Evolutionary conservation across 2,113 vertebrate genomes (phyloP).

Genomic region (Struthio camelus): DNA sequence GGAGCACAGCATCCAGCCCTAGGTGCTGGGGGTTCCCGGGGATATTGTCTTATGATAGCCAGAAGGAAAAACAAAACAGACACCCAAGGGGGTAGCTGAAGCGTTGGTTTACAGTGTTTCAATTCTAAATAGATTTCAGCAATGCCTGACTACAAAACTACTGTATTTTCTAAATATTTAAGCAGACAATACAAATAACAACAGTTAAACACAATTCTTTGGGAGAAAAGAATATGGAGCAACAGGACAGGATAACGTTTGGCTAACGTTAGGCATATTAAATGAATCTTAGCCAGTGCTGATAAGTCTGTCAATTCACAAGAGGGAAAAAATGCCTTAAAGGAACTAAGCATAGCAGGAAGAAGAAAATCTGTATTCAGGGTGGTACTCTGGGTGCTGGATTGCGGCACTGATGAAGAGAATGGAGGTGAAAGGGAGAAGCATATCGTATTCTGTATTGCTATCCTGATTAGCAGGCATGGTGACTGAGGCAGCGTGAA

Average conservation of each 20-base stretch:
- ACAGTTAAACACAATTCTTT: neutral
- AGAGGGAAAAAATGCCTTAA: neutral
- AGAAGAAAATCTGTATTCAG: constrained; percentile 59
- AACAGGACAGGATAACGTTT: neutral
- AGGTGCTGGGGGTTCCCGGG: neutral
- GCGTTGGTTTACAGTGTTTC: neutral
- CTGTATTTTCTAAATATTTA: constrained; percentile 40
- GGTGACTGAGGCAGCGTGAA: neutral
- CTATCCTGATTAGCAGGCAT: constrained; percentile 1
- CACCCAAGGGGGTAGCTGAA: neutral
- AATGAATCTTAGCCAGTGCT: constrained; percentile 11
- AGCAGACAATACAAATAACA: constrained; percentile 21
- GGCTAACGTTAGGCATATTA: constrained; percentile 23
- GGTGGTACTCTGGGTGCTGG: neutral
- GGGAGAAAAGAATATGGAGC: neutral
- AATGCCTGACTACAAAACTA: neutral
- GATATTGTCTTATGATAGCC: neutral
- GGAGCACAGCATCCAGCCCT: neutral
- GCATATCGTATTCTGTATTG: neutral
- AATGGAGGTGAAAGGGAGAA: constrained; percentile 24
- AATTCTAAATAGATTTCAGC: neutral
- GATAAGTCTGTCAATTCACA: constrained; percentile 28
- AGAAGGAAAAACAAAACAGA: constrained; percentile 20
- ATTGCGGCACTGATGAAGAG: constrained; percentile 22
- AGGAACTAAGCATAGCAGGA: constrained; percentile 16